Evolutionary conservation across 2,797 vertebrate genomes (phyloP).

Genomic region (Chaenodraco wilsoni): DNA sequence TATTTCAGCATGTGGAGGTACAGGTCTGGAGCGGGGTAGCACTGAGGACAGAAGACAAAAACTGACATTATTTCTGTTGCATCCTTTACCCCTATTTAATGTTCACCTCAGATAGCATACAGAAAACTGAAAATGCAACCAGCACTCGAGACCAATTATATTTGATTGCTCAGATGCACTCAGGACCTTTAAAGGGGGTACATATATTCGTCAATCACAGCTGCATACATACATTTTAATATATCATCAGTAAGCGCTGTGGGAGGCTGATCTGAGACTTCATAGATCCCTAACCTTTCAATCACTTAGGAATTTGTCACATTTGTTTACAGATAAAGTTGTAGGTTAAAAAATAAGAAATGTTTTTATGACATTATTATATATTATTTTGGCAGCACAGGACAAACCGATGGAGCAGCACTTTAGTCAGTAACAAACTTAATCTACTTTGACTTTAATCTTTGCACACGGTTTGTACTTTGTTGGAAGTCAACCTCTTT

Average conservation of each 20-base stretch:
- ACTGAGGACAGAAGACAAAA: slow-evolving; percentile 77
- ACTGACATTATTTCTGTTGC: not conserved
- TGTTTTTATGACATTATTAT: too few species aligned
- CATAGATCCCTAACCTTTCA: not conserved
- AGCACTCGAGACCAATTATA: not conserved
- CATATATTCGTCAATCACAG: slow-evolving; percentile 9
- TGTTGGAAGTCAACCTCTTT: too few species aligned
- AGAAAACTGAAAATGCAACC: not conserved
- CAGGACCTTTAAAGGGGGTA: not conserved
- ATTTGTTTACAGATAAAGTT: too few species aligned
- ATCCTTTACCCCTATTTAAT: not conserved
- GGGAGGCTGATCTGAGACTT: not conserved
- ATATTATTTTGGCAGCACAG: too few species aligned
- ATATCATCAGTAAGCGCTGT: not conserved
- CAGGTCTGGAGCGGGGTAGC: slow-evolving; percentile 88
- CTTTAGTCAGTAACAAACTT: too few species aligned
- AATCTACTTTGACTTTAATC: too few species aligned
- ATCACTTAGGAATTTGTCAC: too few species aligned
- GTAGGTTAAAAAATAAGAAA: too few species aligned
- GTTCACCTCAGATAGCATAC: not conserved
- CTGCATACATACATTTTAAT: slow-evolving; percentile 8
- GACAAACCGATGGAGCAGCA: too few species aligned
- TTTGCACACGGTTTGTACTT: too few species aligned
- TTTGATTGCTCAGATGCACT: slow-evolving; percentile 1
- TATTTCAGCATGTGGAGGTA: slow-evolving; percentile 97